These are phyloP conservation scores for Threskiornis aethiopicus DNA, from an alignment of 2,797 vertebrate genomes.

Conservation along the genomic window DNA sequence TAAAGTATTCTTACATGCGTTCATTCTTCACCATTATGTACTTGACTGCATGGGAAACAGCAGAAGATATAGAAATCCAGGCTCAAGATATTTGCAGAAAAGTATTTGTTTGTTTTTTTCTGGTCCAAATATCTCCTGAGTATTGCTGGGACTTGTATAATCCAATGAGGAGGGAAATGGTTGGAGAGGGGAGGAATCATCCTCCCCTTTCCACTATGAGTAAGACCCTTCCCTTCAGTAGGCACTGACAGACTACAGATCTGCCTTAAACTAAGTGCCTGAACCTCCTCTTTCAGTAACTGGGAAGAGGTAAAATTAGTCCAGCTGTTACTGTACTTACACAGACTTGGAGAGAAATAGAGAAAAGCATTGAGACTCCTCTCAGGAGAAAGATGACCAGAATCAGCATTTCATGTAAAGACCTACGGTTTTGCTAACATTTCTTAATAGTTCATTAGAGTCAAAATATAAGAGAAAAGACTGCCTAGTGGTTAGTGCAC, in stretches of 20 bases:
- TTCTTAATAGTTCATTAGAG: background rate
- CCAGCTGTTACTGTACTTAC: background rate
- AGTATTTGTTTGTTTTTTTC: background rate
- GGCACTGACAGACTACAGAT: background rate
- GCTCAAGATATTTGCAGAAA: background rate
- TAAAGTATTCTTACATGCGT: background rate
- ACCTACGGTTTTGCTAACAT: background rate
- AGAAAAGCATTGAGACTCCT: background rate
- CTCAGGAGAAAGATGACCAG: background rate
- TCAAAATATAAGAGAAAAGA: background rate
- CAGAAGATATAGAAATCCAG: background rate
- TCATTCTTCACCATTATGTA: background rate
- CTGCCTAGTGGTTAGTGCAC: background rate
- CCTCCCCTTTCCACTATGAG: background rate
- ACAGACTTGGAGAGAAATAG: background rate
- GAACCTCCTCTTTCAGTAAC: background rate
- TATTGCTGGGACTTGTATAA: background rate
- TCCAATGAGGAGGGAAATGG: background rate
- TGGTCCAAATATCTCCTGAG: background rate
- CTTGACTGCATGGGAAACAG: background rate
- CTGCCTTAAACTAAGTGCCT: background rate
- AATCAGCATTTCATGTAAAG: background rate
- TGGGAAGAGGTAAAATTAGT: background rate
- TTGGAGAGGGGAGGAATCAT: accelerated
- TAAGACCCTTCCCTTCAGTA: background rate